A percentile compares a stretch with the other conserved stretches of the same genome.
These are phyloP conservation scores for Brachymystax lenok DNA, from an alignment of 2,797 vertebrate species.

Conservation along the genomic window DNA sequence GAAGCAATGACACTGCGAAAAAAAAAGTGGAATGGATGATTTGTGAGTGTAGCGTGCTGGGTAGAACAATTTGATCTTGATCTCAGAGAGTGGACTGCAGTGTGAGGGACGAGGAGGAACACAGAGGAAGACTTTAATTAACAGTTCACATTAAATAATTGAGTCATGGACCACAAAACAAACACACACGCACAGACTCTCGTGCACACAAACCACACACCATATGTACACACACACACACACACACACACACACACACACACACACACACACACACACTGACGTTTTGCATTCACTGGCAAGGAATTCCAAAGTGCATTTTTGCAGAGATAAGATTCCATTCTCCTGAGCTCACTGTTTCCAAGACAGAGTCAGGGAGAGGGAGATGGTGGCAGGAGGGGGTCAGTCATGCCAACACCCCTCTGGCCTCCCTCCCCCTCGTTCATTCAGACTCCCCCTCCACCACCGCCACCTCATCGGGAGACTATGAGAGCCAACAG, in stretches of 20 bases:
- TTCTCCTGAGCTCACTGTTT: slow-evolving; percentile 71
- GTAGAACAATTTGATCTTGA: slow-evolving; percentile 54
- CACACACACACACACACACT: slow-evolving; percentile 30
- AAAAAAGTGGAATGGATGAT: slow-evolving; percentile 45
- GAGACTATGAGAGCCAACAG: slow-evolving; percentile 22
- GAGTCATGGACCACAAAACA: slow-evolving; percentile 19
- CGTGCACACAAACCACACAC: slow-evolving; percentile 15
- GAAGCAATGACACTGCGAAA: slow-evolving; percentile 45
- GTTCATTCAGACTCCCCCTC: neutral
- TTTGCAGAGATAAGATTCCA: slow-evolving; percentile 73
- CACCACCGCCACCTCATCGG: slow-evolving; percentile 9
- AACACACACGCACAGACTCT: slow-evolving; percentile 18
- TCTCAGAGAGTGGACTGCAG: slow-evolving; percentile 35
- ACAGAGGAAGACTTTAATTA: slow-evolving; percentile 44
- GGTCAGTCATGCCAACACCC: slow-evolving; percentile 37
- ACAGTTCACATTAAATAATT: slow-evolving; percentile 38
- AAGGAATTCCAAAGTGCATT: slow-evolving; percentile 67
- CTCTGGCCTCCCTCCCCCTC: slow-evolving; percentile 14
- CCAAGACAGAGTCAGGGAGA: slow-evolving; percentile 30
- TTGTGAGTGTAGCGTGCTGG: slow-evolving; percentile 48
- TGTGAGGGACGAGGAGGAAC: slow-evolving; percentile 20
- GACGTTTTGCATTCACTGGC: slow-evolving; percentile 56
- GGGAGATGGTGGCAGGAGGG: slow-evolving; percentile 18
- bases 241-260: slow-evolving; percentile 27
- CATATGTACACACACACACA: slow-evolving; percentile 12